Base-by-base conservation (phyloP, 2,113 vertebrate species). In the Hypocryptadius cinnamomeus region DNA sequence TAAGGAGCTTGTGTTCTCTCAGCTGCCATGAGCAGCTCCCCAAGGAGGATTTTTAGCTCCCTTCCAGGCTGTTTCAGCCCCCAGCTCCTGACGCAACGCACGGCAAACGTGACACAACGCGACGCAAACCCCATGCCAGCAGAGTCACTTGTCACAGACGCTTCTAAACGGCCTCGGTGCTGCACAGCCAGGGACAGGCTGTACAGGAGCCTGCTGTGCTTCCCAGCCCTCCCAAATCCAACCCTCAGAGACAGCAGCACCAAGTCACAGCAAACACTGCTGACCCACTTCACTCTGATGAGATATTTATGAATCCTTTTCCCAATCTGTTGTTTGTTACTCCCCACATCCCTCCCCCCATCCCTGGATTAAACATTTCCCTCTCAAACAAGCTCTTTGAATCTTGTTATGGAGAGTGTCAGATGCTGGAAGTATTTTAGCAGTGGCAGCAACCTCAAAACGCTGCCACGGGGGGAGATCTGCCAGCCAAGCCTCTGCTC, bases 281-380 rank as follows among this genome's bases (percentile, higher is more conserved):
- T 87, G 96, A 94, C 85, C 94, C 85, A 92, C 40, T 93, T 94
- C 44, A 22, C 65, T 28, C 24, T 13, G 45, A 79, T 35, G 50
- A 92, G 72, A 74, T 91, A 80, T 92, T 93, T 77, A 70, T 78
- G 91, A 72, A 47, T 35, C 78, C 78, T 81, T 64, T 40, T n/a
- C 79, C 88, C 70, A 70, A 9, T 18, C 70, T 72, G 44, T 16
- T 40, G 39, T 71, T 82, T 44, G 45, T 73, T 53, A 12, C 71
- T 80, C 70, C 73, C 81, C 31, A 21, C 39, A 47, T 70, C 39
- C 63, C 79, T 27, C 53, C 69, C 8, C 63, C 40, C 3, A 0
- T 57, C 37, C 45, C 63, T 5, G n/a, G 81, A 77, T 95, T 85
- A 89, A 91, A 81, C 9, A 1, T 22, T 45, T 51, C 71, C 63